phyloP scores from a whole-genome alignment of 2,888 invertebrate species.

The Parnassius orleans region DNA sequence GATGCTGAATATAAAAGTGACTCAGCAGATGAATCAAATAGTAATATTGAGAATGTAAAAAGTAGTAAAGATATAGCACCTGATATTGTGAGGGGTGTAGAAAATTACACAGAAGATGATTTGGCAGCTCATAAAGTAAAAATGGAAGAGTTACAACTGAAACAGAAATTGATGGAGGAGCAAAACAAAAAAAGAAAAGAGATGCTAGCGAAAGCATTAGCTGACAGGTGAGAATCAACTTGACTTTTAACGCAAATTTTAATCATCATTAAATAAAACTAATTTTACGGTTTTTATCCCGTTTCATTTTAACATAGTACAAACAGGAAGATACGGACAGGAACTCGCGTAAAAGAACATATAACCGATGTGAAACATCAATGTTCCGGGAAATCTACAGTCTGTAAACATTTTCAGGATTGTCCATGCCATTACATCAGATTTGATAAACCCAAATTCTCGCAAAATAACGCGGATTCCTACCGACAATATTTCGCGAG shows the following conservation, averaged over 20 bases:
- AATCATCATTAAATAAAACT: too few species aligned
- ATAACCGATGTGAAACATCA: too few species aligned
- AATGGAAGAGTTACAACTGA: conserved; percentile 84
- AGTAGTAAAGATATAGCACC: conserved; percentile 45
- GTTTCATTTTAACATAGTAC: too few species aligned
- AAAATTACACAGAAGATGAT: conserved; percentile 64
- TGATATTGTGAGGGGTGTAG: conserved; percentile 58
- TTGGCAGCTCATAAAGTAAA: conserved; percentile 72
- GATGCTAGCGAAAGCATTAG: conserved; percentile 86
- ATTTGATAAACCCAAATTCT: too few species aligned
- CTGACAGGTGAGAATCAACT: conserved; percentile 81
- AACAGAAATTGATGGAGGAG: conserved; percentile 89
- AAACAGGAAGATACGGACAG: too few species aligned
- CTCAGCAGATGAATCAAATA: conserved; percentile 22
- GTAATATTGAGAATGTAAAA: conserved; percentile 35
- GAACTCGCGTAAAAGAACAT: too few species aligned
- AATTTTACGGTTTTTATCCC: too few species aligned
- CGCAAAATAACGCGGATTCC: too few species aligned
- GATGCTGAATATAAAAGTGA: conserved; percentile 28
- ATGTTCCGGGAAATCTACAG: too few species aligned
- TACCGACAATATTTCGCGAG: too few species aligned
- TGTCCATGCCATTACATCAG: too few species aligned
- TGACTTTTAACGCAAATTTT: neutral
- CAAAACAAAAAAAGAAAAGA: conserved; percentile 89
- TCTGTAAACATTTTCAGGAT: too few species aligned